phyloP scores from a whole-genome alignment of 2,888 invertebrate genomes.

The Dysmachus trigonus region DNA sequence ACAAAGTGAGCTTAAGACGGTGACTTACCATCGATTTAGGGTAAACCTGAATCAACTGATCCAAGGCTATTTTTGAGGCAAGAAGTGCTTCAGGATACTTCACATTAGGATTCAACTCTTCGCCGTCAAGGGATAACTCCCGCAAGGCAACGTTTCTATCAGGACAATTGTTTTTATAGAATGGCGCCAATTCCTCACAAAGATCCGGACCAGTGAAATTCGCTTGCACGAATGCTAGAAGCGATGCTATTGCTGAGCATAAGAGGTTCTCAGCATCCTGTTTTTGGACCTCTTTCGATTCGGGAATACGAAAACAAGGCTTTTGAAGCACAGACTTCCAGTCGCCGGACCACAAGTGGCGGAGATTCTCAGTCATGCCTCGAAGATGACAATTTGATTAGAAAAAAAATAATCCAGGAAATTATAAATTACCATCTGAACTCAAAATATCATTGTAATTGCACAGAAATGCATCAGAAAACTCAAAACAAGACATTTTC shows the following conservation, averaged over 20 bases:
- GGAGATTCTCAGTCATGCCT: neutral
- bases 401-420: neutral
- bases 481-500: neutral
- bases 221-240: slow-evolving; percentile 78
- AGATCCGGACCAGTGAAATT: slow-evolving; percentile 83
- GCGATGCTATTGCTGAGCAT: slow-evolving; percentile 70
- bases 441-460: slow-evolving; percentile 46
- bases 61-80: slow-evolving; percentile 64
- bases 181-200: slow-evolving; percentile 63
- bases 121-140: slow-evolving; percentile 70
- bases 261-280: slow-evolving; percentile 46
- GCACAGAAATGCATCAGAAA: slow-evolving; percentile 45
- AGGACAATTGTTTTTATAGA: slow-evolving; percentile 65
- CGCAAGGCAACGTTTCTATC: slow-evolving; percentile 60
- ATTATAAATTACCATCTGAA: slow-evolving; percentile 36
- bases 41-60: slow-evolving; percentile 57
- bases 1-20: neutral
- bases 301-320: too few species aligned
- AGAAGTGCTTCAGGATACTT: slow-evolving; percentile 66
- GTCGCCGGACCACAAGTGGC: slow-evolving; percentile 40
- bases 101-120: slow-evolving; percentile 74
- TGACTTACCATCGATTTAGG: slow-evolving; percentile 45
- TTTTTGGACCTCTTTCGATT: neutral
- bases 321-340: neutral
- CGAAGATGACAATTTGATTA: neutral